Conservation (phyloP, 2,888 invertebrate genomes). For the Choreutis nemorana region DNA sequence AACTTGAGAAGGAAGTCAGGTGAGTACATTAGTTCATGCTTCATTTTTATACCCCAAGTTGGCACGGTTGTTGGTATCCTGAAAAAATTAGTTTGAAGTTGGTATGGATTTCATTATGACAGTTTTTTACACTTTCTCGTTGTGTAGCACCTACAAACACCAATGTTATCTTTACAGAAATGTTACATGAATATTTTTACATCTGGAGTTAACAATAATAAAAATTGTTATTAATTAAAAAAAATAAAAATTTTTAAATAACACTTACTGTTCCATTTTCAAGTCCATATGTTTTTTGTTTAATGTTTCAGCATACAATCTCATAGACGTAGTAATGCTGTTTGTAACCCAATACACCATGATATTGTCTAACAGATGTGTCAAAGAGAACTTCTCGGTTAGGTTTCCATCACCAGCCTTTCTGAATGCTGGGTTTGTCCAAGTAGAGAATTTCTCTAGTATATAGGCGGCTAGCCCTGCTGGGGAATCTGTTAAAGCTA, state of each 20-base stretch:
- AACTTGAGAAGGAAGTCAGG: slow-evolving; percentile 67
- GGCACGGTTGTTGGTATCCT: slow-evolving; percentile 76
- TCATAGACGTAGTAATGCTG: slow-evolving; percentile 50
- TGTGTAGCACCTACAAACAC: no score
- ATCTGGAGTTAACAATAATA: no score
- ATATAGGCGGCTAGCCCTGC: slow-evolving; percentile 89
- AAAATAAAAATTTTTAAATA: no score
- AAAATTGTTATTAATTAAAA: no score
- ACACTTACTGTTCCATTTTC: slow-evolving; percentile 34
- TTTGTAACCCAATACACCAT: slow-evolving; percentile 66
- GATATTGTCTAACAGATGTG: slow-evolving; percentile 57
- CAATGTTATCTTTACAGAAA: no score
- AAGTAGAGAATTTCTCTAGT: slow-evolving; percentile 84
- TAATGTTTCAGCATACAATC: slow-evolving; percentile 69
- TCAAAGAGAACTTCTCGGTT: slow-evolving; percentile 39
- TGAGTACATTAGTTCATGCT: slow-evolving; percentile 69
- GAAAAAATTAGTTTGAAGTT: slow-evolving; percentile 13
- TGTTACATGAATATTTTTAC: no score
- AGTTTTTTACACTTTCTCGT: no score
- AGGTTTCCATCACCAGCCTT: slow-evolving; percentile 71
- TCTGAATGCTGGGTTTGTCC: slow-evolving; percentile 66
- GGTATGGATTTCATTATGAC: no score
- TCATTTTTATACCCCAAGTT: slow-evolving; percentile 77
- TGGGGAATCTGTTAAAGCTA: slow-evolving; percentile 79
- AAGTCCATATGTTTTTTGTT: slow-evolving; percentile 21